Base-by-base conservation (phyloP, 2,888 invertebrate species). In the Phragmatobia fuliginosa region DNA sequence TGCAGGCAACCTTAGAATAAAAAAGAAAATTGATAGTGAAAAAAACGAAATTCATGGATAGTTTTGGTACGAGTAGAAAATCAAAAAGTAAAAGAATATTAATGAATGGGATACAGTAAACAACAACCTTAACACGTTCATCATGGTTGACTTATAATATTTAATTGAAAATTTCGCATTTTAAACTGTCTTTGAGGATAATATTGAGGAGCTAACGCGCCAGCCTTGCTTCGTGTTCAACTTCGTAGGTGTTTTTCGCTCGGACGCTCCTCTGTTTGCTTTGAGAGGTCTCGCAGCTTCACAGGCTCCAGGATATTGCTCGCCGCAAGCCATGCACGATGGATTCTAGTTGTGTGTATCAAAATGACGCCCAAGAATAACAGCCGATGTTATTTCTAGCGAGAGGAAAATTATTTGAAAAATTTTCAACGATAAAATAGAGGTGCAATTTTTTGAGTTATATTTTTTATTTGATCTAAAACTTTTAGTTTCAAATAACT, bases 301-400 rank as follows among this genome's bases (percentile, higher is more conserved):
- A 41, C 62, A 71, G 72, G 71, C 70, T 73, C 68, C 85, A 87
- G 90, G 90, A 90, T 91, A 91, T 90, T 90, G 82, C 88, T 78
- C 73, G 86, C 90, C 88, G 72, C 78, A 73, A 83, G 90, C 87
- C 71, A 76, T 74, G 18, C 65, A 71, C 67, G 70, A 68, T 69
- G 72, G 64, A 71, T 62, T 71, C 75, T 63, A 71, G 56, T 65
- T 72, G 71, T 64, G 69, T 67, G 70, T 71, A 68, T 70, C 66
- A 62, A 74, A 79, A 74, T 73, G 68, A 71, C 52, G 25, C 56
- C 32, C 33, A 49, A 31, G 63, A 61, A 78, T 75, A 80, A 82
- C 68, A 75, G n/a, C 25, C 33, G 31, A 8, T 77, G 68, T 80
- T 75, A 68, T 80, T 77, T 61, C 32, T 64, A 59, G 25, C 61